Conservation (phyloP, 64 coral and sea anemone genomes). For the Platygyra sinensis region DNA sequence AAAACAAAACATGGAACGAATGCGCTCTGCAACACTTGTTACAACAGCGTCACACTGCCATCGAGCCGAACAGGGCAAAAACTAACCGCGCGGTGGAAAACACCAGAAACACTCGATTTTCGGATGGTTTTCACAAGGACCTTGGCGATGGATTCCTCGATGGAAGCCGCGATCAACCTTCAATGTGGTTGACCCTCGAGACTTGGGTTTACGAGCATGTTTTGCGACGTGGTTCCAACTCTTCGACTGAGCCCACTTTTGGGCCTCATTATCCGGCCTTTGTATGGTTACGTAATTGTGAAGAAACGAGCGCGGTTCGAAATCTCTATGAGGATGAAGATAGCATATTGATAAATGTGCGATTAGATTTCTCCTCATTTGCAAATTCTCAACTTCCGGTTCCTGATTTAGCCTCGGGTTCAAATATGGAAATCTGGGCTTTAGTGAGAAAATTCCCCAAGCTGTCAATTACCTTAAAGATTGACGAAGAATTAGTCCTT, state of each 20-base stretch:
- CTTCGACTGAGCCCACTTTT: background rate
- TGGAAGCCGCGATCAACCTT: background rate
- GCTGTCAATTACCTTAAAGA: conserved; percentile 10
- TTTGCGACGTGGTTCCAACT: conserved; percentile 10
- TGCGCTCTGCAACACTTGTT: background rate
- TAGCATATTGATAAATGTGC: conserved; percentile 35
- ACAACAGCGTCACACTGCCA: background rate
- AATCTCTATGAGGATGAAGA: conserved; percentile 45
- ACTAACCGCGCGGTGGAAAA: background rate
- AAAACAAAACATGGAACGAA: conserved; percentile 68
- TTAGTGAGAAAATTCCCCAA: conserved; percentile 46
- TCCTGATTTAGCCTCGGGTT: background rate
- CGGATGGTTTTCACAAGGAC: background rate
- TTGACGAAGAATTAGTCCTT: conserved; percentile 59
- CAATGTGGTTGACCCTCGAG: conserved; percentile 32
- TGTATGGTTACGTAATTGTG: conserved; percentile 62
- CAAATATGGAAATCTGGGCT: conserved; percentile 60
- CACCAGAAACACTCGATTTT: conserved; percentile 8
- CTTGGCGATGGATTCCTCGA: background rate
- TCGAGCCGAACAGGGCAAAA: background rate
- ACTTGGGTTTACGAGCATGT: conserved; percentile 48
- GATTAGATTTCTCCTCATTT: conserved; percentile 3
- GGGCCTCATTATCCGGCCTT: conserved; percentile 64
- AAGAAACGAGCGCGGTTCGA: conserved; percentile 3
- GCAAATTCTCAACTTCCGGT: background rate